Base-by-base conservation (phyloP, 53 echinoderm and acorn worm genomes). In the Glandiceps talaboti region DNA sequence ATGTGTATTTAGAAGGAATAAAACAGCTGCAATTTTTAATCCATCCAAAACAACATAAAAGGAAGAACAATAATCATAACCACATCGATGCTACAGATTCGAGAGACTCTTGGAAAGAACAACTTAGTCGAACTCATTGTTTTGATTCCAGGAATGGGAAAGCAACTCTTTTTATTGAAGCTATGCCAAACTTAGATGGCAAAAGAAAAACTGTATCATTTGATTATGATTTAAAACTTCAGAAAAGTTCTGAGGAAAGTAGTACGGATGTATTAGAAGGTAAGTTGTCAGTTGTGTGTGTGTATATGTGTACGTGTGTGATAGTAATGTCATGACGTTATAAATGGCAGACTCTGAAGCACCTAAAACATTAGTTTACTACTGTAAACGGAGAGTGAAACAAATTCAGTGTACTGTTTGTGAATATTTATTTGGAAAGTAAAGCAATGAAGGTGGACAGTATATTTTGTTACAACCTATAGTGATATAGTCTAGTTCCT, bases 131-230 rank as follows among this genome's bases (percentile, higher is more conserved):
- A 32, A 83, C 87, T 33, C 89, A 92, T 74, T 92, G 92, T 32
- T 90, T 92, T 85, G 85, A 87, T 76, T 90, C 92, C 27, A 84
- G 64, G 30, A 83, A 85, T 33, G 92, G 92, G 33, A 86, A 87
- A 87, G 92, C 92, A 31, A 87, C 87, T 76, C 77, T 92, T 26
- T 85, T 92, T 83, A 75, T 92, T 29, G 92, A 92, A 78, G 87
- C 89, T 31, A 80, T 45, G 78, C 77, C 32, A 30, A 86, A 87
- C 77, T 73, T 81, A 26, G 74, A 85, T 78, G 82, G 73, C 64
- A 84, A 87, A 78, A 84, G 79, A 79, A 80, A 86, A 31, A 79
- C 89, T 25, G 74, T 87, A 76, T 82, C 84, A 33, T 85, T 92
- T 76, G 80, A 92, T 81, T 92, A 92, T 85, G 78, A 80, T 30